Percentiles rank a stretch among this genome's conserved stretches.
phyloP scores from a whole-genome alignment of 2,888 invertebrate species.

The Gasteruption jaculator region DNA sequence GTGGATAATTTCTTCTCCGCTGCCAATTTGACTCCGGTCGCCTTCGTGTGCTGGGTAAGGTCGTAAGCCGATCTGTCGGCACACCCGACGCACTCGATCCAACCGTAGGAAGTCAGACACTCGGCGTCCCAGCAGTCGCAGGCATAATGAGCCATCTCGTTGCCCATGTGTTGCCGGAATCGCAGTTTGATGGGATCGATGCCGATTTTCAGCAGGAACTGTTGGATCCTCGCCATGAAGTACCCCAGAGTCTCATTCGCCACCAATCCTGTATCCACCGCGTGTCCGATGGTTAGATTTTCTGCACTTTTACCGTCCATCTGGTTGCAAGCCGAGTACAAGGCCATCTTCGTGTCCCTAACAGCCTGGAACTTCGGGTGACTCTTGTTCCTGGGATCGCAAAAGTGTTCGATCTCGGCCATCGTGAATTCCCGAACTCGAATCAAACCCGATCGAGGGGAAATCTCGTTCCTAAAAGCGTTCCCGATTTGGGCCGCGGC shows the following conservation, averaged over 20 bases:
- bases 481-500: conserved; percentile 99
- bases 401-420: conserved; percentile 99
- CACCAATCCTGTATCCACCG: conserved; percentile 79
- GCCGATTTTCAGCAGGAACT: conserved; percentile 83
- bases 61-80: conserved; percentile 98
- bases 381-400: conserved; percentile 82
- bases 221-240: conserved; percentile 93
- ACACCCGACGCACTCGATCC: conserved; percentile 99
- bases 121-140: conserved; percentile 99
- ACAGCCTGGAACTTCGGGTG: conserved; percentile 86
- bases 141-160: conserved; percentile 99
- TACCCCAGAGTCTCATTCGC: conserved; percentile 97
- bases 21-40: conserved; percentile 85
- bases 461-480: conserved; percentile 98
- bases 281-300: conserved; percentile 75
- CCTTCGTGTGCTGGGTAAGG: conserved; percentile 87
- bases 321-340: conserved; percentile 96
- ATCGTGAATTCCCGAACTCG: conserved; percentile 98
- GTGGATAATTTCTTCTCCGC: conserved; percentile 84
- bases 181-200: conserved; percentile 80
- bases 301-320: conserved; percentile 93
- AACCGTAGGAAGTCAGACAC: conserved; percentile 90
- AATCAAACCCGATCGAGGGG: conserved; percentile 92
- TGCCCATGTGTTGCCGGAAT: conserved; percentile 97
- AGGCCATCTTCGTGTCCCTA: conserved; percentile 68